These are phyloP conservation scores for Torymus texanus DNA, from an alignment of 2,888 invertebrate genomes.

Conservation along the genomic window DNA sequence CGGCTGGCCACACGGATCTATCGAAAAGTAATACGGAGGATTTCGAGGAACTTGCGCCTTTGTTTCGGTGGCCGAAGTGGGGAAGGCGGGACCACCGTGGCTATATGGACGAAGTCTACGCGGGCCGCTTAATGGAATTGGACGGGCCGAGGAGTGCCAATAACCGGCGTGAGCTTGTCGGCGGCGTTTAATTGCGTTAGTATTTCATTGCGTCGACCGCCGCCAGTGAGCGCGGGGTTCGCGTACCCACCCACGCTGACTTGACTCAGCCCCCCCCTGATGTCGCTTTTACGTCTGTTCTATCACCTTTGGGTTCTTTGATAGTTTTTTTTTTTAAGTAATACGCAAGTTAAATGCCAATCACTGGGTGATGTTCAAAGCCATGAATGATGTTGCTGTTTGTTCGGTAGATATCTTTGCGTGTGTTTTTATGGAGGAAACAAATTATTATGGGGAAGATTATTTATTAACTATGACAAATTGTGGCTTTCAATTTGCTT, in stretches of 20 bases:
- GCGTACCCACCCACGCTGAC: not conserved
- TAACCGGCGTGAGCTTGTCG: constrained; percentile 70
- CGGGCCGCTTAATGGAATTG: constrained; percentile 70
- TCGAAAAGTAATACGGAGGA: constrained; percentile 69
- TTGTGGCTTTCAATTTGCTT: too few species aligned
- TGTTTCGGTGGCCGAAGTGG: constrained; percentile 55
- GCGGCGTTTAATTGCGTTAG: constrained; percentile 72
- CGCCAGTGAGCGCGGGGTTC: not conserved
- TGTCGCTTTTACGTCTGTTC: constrained; percentile 1
- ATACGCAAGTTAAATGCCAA: too few species aligned
- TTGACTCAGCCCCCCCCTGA: constrained; percentile 1
- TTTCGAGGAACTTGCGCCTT: constrained; percentile 64
- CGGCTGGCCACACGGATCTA: constrained; percentile 44
- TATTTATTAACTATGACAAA: too few species aligned
- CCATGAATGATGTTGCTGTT: too few species aligned
- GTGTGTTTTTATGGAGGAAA: too few species aligned
- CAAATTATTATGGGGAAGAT: too few species aligned
- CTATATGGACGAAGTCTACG: constrained; percentile 46
- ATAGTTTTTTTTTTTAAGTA: not conserved
- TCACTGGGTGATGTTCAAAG: too few species aligned
- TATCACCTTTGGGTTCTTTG: too few species aligned
- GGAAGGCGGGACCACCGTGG: constrained; percentile 20
- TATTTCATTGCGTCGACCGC: constrained; percentile 65
- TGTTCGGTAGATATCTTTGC: too few species aligned
- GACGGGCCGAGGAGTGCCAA: constrained; percentile 71